Conservation (phyloP, 2,888 invertebrate species). For the Caradrina kadenii region DNA sequence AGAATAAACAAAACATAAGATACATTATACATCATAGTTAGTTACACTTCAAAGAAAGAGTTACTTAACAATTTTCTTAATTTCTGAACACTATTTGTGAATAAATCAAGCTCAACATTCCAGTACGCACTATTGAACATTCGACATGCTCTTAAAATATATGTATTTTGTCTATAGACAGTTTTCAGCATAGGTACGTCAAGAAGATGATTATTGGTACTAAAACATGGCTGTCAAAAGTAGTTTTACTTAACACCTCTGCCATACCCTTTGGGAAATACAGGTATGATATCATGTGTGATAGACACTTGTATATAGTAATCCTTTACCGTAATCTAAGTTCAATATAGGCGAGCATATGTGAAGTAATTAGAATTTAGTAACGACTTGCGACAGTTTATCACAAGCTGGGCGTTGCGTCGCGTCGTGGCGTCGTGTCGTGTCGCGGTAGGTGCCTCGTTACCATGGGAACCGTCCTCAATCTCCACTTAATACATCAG, state of each 20-base stretch:
- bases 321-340: slow-evolving; percentile 7
- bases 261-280: neutral
- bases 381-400: slow-evolving; percentile 64
- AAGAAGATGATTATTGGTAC: too few relatives aligned
- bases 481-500: slow-evolving; percentile 34
- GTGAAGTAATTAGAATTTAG: slow-evolving; percentile 61
- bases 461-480: slow-evolving; percentile 56
- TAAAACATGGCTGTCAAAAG: neutral
- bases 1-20: too few relatives aligned
- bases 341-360: slow-evolving; percentile 27
- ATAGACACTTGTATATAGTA: neutral
- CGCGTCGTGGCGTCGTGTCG: slow-evolving; percentile 43
- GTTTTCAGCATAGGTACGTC: too few relatives aligned
- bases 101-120: too few relatives aligned
- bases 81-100: too few relatives aligned
- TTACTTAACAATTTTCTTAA: too few relatives aligned
- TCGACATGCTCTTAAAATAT: too few relatives aligned
- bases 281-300: neutral
- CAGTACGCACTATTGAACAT: too few relatives aligned
- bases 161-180: too few relatives aligned
- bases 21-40: too few relatives aligned
- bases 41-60: too few relatives aligned
- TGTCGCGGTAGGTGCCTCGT: slow-evolving; percentile 45
- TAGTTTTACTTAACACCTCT: neutral
- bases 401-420: slow-evolving; percentile 57